Conservation (phyloP, 2,797 vertebrate genomes). For the Vireo griseus region DNA sequence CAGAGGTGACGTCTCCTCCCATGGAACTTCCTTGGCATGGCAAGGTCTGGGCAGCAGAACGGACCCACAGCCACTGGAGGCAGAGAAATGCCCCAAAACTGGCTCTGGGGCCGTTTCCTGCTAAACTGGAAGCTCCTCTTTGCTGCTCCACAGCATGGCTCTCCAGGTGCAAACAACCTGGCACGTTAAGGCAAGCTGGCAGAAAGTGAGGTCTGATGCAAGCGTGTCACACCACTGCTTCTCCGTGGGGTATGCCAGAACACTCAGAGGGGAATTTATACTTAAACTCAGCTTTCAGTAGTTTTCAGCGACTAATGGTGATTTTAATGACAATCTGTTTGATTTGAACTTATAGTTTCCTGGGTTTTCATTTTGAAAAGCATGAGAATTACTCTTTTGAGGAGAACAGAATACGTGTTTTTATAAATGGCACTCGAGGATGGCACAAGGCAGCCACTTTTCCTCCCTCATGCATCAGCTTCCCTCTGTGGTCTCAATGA, state of each 20-base stretch:
- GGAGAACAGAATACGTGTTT: not conserved
- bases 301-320: not conserved
- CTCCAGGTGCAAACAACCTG: not conserved
- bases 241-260: not conserved
- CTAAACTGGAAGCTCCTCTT: not conserved
- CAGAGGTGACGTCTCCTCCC: not conserved
- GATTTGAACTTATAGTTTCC: not conserved
- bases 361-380: not conserved
- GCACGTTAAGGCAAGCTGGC: not conserved
- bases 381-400: not conserved
- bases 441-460: not conserved
- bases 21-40: not conserved
- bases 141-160: accelerated
- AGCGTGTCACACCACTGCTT: accelerated
- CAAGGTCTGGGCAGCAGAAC: not conserved
- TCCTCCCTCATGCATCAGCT: not conserved
- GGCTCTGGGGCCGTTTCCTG: not conserved
- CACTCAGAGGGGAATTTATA: not conserved
- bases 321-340: not conserved
- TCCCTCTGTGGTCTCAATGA: not conserved
- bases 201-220: not conserved
- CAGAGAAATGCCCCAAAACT: not conserved
- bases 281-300: not conserved
- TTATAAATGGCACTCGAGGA: not conserved
- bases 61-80: accelerated